Evolutionary conservation across 2,888 invertebrate species (phyloP), one percentile per base, ranked within the genome.

Genomic region (Brachypalpus laphriformis): DNA sequence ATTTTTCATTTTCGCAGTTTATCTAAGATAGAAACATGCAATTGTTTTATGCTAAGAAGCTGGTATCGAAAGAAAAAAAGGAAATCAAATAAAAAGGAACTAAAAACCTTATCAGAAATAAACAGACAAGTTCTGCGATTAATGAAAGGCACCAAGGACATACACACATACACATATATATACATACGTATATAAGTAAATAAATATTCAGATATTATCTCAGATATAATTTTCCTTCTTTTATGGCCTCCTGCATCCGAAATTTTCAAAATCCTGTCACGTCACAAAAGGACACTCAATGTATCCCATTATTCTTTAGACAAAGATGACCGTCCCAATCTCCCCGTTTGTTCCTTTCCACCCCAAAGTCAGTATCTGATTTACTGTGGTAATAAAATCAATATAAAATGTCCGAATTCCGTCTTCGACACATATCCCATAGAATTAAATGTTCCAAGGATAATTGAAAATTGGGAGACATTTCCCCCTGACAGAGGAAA

Each of bases 371-470:
- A 14, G 22, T 7, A 20, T 57, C 56, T 66, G 42, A 81, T 75
- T 74, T 75, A 66, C 49, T 54, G 45, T 18, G 51, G 49, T 42
- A 72, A 74, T 74, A 66, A 59, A 80, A 80, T 81, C 74, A 54
- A 66, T 81, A 65, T 31, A 57, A 49, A 51, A 72, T 51, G 74
- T 61, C 59, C 51, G 37, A 54, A 59, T 66, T 56, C 40, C 51
- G 47, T 34, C 34, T 20, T 34, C 74, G 49, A 80, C 47, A 71
- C 57, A 71, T 54, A 65, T 71, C 51, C 61, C 68, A 78, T 42
- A 47, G 59, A 68, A 72, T 74, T 82, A 82, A 78, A 78, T 82
- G 78, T 63, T 78, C 63, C 47, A 82, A 82, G 61, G 66, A 82
- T 78, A 82, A 78, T 82, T 78, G 78, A 78, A 82, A 63, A 78